Evolutionary conservation across 2,888 invertebrate genomes (phyloP), one percentile per base, ranked within the genome.

Genomic region (Onthophagus sagittarius): DNA sequence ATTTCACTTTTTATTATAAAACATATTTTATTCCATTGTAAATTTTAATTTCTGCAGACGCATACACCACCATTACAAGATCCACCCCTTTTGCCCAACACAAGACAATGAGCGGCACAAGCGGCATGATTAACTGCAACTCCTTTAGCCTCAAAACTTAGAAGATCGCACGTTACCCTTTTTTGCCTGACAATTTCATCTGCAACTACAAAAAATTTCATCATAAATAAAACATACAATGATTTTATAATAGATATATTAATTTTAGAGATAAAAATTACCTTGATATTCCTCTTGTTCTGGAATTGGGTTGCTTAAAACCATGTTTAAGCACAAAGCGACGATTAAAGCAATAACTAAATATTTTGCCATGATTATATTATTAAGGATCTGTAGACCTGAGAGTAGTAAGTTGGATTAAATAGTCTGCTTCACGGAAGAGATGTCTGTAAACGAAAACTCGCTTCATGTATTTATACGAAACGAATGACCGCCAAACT

Each of bases 141-240:
- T 31, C 81, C 80, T 63, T 72, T 75, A 6, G 78, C 77, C 75
- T 80, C 77, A 23, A 78, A 77, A 72, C 82, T 81, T 0, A 82
- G 76, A 0, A 87, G 78, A 78, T 87, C 87, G 71, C 87, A 87
- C n/a, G 86, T 86, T 13, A 84, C 83, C 72, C 87, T 80, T 13
- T 71, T 67, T 4, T 70, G 67, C 33, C 76, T 67, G 15, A 71
- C 23, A 15, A 71, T 13, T 13, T 23, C 64, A 31, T n/a, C 72
- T 71, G 13, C 7, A 62, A 31, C 31, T 5, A 65, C 31, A 67
- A 53, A 23, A 3, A 23, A 23, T 23, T 23, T 23, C 23, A 3
- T 23, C 23, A 23, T 23, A 23, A 23, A 23, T 23, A 23, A 23
- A 23, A 23, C n/a, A n/a, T n/a, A n/a, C n/a, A n/a, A n/a, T n/a